Conservation (phyloP, 2,888 invertebrate genomes). For the Xestia sexstrigata region DNA sequence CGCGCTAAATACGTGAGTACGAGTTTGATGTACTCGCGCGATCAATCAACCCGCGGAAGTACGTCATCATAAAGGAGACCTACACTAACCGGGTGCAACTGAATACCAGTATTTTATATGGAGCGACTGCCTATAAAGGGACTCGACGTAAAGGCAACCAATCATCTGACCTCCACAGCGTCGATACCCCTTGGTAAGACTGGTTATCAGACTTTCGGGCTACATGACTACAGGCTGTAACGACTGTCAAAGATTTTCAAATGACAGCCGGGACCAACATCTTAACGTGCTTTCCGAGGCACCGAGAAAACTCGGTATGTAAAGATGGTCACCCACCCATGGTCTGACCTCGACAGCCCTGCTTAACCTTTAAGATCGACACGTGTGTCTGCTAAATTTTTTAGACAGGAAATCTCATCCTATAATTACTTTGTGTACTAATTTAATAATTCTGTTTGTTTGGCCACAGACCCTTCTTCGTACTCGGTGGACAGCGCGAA, state of each 20-base stretch:
- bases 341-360: neutral
- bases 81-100: too few species aligned
- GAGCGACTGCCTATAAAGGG: too few species aligned
- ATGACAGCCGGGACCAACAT: neutral
- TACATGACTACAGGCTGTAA: too few species aligned
- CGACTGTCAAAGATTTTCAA: neutral
- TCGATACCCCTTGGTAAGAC: neutral
- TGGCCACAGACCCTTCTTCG: conserved; percentile 72
- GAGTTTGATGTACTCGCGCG: too few species aligned
- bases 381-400: neutral
- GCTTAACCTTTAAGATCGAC: too few species aligned
- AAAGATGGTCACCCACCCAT: neutral
- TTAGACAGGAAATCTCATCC: neutral
- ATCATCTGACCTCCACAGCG: too few species aligned
- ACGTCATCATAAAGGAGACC: too few species aligned
- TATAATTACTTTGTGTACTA: neutral
- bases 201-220: neutral
- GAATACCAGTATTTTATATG: too few species aligned
- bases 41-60: too few species aligned
- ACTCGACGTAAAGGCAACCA: too few species aligned
- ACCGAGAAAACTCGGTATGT: too few species aligned
- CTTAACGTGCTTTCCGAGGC: neutral
- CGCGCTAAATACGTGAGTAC: too few species aligned
- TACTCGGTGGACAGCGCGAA: conserved; percentile 95
- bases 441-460: conserved; percentile 14